Percentiles rank a stretch among this genome's conserved stretches.
Conservation (phyloP, 92 coral and sea anemone species). For the Muricea muricata region DNA sequence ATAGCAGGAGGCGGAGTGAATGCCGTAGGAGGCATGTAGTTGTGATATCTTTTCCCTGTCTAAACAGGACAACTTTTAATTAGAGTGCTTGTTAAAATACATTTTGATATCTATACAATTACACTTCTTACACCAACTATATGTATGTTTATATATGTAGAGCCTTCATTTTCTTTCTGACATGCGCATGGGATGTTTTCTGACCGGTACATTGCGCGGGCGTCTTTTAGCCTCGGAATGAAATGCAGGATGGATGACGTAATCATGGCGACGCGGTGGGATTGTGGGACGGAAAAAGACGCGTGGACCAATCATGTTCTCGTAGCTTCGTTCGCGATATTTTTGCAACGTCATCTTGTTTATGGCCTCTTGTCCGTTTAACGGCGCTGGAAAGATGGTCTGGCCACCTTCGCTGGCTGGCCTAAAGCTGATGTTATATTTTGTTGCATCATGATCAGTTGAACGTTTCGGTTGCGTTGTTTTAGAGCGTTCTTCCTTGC, state of each 20-base stretch:
- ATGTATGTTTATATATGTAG: too few species aligned
- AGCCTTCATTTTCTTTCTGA: not conserved
- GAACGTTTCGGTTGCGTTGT: slow-evolving; percentile 22
- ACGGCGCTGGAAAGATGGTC: not conserved
- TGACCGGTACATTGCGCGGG: not conserved
- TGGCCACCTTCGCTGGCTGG: slow-evolving; percentile 4
- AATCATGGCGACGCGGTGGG: slow-evolving; percentile 44
- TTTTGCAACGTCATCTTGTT: slow-evolving; percentile 41
- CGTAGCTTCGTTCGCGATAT: slow-evolving; percentile 31
- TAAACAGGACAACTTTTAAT: too few species aligned
- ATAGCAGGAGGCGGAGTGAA: too few species aligned
- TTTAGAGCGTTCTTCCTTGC: not conserved
- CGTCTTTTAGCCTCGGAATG: slow-evolving; percentile 23
- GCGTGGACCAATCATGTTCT: slow-evolving; percentile 38
- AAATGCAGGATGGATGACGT: slow-evolving; percentile 50
- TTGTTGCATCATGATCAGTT: not conserved
- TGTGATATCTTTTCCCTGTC: too few species aligned
- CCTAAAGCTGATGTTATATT: not conserved
- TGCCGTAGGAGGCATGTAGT: too few species aligned
- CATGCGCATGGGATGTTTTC: not conserved
- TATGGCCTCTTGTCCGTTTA: not conserved
- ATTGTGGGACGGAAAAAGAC: slow-evolving; percentile 45
- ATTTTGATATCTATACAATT: too few species aligned
- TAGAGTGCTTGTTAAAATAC: too few species aligned
- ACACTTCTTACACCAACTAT: too few species aligned